Evolutionary conservation across 2,113 vertebrate genomes (phyloP).

Genomic region (Setophaga coronata): DNA sequence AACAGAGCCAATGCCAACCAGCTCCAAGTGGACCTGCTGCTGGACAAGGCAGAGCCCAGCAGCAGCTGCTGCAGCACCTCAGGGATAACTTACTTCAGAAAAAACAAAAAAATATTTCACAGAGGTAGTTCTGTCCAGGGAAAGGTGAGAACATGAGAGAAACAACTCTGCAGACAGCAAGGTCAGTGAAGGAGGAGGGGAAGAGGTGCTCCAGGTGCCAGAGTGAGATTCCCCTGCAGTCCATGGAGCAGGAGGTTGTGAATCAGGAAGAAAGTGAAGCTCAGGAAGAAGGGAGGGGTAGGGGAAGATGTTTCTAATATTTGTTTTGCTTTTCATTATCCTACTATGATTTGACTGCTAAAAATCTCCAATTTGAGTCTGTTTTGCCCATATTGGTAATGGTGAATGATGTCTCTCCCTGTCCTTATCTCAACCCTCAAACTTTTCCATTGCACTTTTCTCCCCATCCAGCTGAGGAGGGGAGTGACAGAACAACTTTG

Average conservation of each 20-base stretch:
- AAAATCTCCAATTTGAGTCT: not conserved
- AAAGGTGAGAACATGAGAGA: not conserved
- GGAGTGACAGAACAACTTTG: not conserved
- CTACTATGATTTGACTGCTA: not conserved
- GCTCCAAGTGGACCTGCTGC: fast-evolving
- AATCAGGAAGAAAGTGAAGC: not conserved
- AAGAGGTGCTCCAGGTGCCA: not conserved
- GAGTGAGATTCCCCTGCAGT: not conserved
- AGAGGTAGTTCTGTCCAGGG: not conserved
- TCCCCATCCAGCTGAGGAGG: not conserved
- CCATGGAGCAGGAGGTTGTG: fast-evolving
- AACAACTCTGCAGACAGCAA: not conserved
- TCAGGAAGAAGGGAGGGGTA: not conserved
- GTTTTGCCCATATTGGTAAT: not conserved
- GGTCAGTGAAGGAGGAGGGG: not conserved
- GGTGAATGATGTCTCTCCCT: not conserved
- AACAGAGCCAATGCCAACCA: not conserved
- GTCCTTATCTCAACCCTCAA: not conserved
- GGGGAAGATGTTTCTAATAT: not conserved
- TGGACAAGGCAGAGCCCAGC: fast-evolving
- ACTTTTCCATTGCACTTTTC: not conserved
- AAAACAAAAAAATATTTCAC: no score
- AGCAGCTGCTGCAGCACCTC: not conserved
- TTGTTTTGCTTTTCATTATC: not conserved
- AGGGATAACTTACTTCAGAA: not conserved